Percentiles rank a stretch among this genome's conserved stretches.
phyloP scores from a whole-genome alignment of 2,113 vertebrate genomes.

The Maccullochella peelii region DNA sequence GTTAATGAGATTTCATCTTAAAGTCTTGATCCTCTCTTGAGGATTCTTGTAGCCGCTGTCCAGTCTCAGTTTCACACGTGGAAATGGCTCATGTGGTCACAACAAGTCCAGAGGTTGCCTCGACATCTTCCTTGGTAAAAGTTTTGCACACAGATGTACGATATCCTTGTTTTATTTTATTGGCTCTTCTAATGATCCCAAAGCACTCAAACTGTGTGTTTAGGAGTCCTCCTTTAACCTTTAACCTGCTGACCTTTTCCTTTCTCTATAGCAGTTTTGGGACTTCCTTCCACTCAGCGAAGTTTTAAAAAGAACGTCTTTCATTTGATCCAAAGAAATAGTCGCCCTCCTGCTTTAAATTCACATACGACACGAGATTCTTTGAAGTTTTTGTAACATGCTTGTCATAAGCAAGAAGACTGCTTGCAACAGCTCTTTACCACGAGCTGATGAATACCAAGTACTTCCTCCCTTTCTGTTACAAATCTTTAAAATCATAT shows the following conservation, averaged over 20 bases:
- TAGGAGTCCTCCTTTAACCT: constrained; percentile 7
- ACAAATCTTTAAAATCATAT: constrained; percentile 11
- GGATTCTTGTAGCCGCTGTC: background rate
- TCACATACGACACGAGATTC: background rate
- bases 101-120: background rate
- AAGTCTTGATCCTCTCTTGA: background rate
- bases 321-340: background rate
- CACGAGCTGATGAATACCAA: constrained; percentile 2
- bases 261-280: background rate
- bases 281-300: constrained; percentile 4
- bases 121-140: background rate
- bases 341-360: background rate
- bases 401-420: background rate
- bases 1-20: background rate
- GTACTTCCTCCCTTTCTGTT: constrained; percentile 4
- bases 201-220: constrained; percentile 10
- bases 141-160: background rate
- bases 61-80: background rate
- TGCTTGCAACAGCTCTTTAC: background rate
- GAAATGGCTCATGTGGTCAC: background rate
- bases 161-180: constrained; percentile 4
- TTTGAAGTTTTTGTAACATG: background rate
- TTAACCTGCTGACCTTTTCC: constrained; percentile 15
- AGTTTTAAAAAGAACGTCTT: background rate
- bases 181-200: background rate